These are phyloP conservation scores for Synergus laeviventris DNA, from an alignment of 2,888 invertebrate species.

Conservation along the genomic window DNA sequence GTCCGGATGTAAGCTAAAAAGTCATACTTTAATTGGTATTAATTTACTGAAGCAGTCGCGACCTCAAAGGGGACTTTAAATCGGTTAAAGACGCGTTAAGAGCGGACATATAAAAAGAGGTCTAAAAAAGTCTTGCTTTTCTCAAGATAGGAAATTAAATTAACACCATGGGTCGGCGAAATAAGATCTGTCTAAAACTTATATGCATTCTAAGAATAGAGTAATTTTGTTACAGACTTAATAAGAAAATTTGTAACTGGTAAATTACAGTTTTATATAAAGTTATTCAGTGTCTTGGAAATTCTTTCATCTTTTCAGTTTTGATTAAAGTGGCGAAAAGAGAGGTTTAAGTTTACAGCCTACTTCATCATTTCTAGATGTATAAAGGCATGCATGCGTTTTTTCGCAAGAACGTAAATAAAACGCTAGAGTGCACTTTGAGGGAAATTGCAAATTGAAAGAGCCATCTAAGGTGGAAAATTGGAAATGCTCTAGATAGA, in stretches of 20 bases:
- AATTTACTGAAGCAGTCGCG: slow-evolving; percentile 22
- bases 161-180: slow-evolving; percentile 9
- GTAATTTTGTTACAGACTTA: background rate
- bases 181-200: background rate
- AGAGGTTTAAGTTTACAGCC: slow-evolving; percentile 6
- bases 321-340: slow-evolving; percentile 23
- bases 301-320: slow-evolving; percentile 1
- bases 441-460: slow-evolving; percentile 13
- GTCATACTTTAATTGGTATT: slow-evolving; percentile 19
- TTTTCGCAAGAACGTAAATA: slow-evolving; percentile 17
- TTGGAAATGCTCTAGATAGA: background rate
- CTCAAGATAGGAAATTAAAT: slow-evolving; percentile 35
- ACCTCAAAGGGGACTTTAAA: background rate
- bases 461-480: background rate
- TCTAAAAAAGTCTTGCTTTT: slow-evolving; percentile 17
- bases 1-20: slow-evolving; percentile 33
- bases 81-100: background rate
- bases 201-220: background rate
- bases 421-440: background rate
- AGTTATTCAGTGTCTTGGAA: background rate
- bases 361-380: slow-evolving; percentile 15
- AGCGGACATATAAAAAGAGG: background rate
- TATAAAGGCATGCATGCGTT: slow-evolving; percentile 2
- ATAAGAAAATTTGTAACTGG: background rate
- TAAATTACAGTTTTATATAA: slow-evolving; percentile 1